Base-by-base conservation (phyloP, 2,113 vertebrate genomes). In the Prochilodus magdalenae region DNA sequence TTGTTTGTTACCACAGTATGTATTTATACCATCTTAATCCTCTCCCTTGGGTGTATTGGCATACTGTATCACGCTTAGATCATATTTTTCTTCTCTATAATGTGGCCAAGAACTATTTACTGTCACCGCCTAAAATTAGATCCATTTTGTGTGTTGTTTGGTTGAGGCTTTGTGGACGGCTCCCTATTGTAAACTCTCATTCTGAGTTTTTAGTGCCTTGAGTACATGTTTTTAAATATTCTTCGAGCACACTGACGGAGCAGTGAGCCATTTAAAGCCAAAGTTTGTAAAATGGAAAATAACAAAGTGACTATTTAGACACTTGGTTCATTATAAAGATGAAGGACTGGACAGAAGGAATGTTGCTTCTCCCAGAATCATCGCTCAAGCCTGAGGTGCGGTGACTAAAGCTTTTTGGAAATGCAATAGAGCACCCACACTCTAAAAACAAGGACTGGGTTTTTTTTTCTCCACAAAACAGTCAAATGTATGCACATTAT, bases 201-300 rank as follows among this genome's bases (percentile, higher is more conserved):
- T 65, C 44, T 22, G 60, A 51, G 44, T 27, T 30, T 14, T 53
- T 13, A 36, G 36, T 36, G 36, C 36, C 7, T 7, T 4, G 36
- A 36, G 36, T 26, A 27, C 3, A 2, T n/a, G 49, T 16, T 51
- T 20, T 27, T 24, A 13, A n/a, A 26, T 40, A 20, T 55, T 78
- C 49, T 55, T 40, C 15, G 0, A 27, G 63, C 63, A 53, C 29
- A 24, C 16, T 55, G 29, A 40, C 33, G 22, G 7, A 53, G 13
- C 62, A 53, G 60, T 53, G 16, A 66, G 63, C 63, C 49, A 55
- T 33, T 36, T 33, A 53, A 55, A 53, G 65, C 29, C 63, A 44
- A 33, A 78, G 20, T 55, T n/a, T 69, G 8, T 26, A 57, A 69
- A 69, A 69, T 22, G 49, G 63, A 53, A 69, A 57, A 40, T 22